These are phyloP conservation scores for Vombatus ursinus DNA, from an alignment of 2,113 vertebrate genomes.

Conservation along the genomic window DNA sequence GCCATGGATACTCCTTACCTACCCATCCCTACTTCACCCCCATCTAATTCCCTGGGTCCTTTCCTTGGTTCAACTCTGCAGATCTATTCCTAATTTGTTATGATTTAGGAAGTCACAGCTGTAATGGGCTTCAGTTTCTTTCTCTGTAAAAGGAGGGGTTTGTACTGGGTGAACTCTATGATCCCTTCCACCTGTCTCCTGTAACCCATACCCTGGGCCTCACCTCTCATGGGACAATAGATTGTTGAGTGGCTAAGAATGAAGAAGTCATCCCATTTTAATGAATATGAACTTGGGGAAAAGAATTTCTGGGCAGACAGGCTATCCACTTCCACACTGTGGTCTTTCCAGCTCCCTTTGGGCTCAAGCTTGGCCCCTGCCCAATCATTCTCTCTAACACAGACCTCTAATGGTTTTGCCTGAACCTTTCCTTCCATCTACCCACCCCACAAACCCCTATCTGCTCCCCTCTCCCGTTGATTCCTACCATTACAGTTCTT, in stretches of 20 bases:
- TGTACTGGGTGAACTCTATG: background rate
- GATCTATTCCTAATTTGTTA: background rate
- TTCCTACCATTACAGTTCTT: background rate
- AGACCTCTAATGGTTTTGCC: background rate
- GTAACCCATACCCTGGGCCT: background rate
- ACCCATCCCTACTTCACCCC: background rate
- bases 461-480: background rate
- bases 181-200: background rate
- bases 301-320: background rate
- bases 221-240: background rate
- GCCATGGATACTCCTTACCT: background rate
- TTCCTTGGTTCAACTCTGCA: background rate
- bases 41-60: background rate
- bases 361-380: background rate
- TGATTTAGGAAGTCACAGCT: background rate
- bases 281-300: background rate
- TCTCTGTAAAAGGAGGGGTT: background rate
- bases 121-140: background rate
- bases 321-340: background rate
- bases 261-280: background rate
- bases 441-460: background rate
- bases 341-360: background rate
- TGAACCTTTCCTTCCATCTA: background rate
- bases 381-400: background rate
- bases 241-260: background rate